These are phyloP conservation scores for Ormyrus pomaceus DNA, from an alignment of 2,888 invertebrate species.

Conservation along the genomic window DNA sequence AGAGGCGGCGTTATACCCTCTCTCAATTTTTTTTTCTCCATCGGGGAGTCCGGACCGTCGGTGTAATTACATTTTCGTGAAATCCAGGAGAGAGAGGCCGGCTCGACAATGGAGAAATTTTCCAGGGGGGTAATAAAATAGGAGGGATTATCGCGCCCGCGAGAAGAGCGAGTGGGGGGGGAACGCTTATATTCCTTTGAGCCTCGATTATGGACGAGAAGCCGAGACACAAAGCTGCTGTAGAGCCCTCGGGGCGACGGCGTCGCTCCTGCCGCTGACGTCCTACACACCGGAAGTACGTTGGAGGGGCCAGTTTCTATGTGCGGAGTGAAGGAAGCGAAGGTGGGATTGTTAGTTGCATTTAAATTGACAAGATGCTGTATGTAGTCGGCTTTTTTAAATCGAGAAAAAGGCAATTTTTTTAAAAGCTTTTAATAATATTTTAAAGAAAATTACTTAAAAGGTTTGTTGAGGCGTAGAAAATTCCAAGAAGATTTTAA, in stretches of 20 bases:
- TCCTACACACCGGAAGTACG: not conserved
- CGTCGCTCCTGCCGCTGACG: not conserved
- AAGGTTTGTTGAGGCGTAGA: no score
- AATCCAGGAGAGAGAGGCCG: not conserved
- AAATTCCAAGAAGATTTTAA: no score
- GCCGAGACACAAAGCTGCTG: slow-evolving; percentile 13
- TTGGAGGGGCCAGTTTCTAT: not conserved
- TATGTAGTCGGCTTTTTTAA: no score
- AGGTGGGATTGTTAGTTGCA: no score
- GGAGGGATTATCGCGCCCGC: slow-evolving; percentile 38
- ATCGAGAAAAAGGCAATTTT: no score
- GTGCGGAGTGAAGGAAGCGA: not conserved
- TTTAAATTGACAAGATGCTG: not conserved
- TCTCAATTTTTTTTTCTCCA: not conserved
- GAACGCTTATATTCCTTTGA: slow-evolving; percentile 40
- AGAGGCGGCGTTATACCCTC: not conserved
- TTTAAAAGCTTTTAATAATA: no score
- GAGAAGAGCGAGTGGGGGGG: not conserved
- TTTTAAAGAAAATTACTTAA: no score
- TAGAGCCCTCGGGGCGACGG: slow-evolving; percentile 10
- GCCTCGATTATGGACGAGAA: slow-evolving; percentile 6
- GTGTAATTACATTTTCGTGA: not conserved
- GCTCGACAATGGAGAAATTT: slow-evolving; percentile 40
- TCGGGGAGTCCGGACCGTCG: not conserved
- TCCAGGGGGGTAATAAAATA: slow-evolving; percentile 41